phyloP scores from a whole-genome alignment of 2,888 invertebrate genomes.

The Pristionchus entomophagus region DNA sequence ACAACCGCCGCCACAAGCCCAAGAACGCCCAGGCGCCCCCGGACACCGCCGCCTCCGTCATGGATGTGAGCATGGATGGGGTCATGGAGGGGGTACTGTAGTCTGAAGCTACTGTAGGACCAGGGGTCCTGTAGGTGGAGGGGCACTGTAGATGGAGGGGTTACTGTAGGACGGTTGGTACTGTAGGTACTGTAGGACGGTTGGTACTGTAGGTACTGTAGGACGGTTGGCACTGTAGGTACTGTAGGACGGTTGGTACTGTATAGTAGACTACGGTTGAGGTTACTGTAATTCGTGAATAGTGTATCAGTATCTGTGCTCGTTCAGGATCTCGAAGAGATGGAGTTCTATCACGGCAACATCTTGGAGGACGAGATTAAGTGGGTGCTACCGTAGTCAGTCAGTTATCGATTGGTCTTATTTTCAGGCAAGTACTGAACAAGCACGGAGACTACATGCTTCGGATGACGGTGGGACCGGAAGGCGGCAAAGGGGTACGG shows the following conservation, averaged over 20 bases:
- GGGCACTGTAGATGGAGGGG: background rate
- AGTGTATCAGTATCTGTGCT: background rate
- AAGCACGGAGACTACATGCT: slow-evolving; percentile 43
- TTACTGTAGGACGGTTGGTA: background rate
- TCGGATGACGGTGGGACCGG: background rate
- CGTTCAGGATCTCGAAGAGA: slow-evolving; percentile 32
- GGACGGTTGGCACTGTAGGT: background rate
- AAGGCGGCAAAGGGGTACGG: slow-evolving; percentile 39
- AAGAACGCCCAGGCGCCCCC: background rate
- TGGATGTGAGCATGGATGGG: background rate
- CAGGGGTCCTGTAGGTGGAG: background rate
- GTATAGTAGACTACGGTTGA: background rate
- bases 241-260: background rate
- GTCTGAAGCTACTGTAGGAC: background rate
- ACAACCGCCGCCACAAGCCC: background rate
- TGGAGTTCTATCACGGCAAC: slow-evolving; percentile 39
- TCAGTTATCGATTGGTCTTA: background rate
- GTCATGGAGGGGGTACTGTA: background rate
- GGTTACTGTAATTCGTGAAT: background rate
- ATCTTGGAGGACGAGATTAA: slow-evolving; percentile 28
- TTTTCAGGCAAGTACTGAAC: background rate
- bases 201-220: background rate
- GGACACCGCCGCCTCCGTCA: background rate
- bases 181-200: background rate
- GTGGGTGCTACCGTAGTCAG: background rate